Evolutionary conservation across 1,140 invertebrate genomes (phyloP), one percentile per base, ranked within the genome.

Genomic region (Cotesia typhae): DNA sequence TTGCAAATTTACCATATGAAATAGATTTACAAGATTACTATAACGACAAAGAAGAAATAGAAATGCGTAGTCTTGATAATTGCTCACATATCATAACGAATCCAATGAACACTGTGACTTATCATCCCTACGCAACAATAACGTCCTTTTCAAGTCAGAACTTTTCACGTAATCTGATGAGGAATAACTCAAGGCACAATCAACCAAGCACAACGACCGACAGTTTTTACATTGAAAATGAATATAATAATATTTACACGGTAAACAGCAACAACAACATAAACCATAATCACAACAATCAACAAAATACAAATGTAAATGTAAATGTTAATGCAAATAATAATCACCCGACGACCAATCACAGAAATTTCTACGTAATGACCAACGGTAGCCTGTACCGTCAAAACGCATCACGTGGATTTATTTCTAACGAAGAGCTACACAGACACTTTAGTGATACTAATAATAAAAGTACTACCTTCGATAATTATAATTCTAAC

Each of bases 1-100:
- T 84, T 55, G 82, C 80, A 7, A 83, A 84, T 74, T 67, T 84
- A 20, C 82, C 82, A 0, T 83, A 80, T 47, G 83, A 84, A 10
- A 79, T 85, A n/a, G 81, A 83, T 12, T 70, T 83, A 57, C 80
- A 78, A n/a, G 75, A 76, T 36, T 81, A 75, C 6, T 77, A 74
- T 64, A 75, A 74, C 20, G 77, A 82, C 4, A 84, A 85, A 47
- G 83, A 85, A 17, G 82, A 84, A 10, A 80, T 83, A 5, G 83
- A 85, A 38, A 81, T 84, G 80, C 81, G 78, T 28, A 82, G 80
- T 20, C 59, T 83, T 4, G 82, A 83, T 2, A 76, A 69, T 20
- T 80, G 79, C 41, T 79, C 81, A 5, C 82, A 80, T 59, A 80
- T 83, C 20, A 76, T 83, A 35, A 67, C 67, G 14, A 84, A 84